Base-by-base conservation (phyloP, 2,797 vertebrate species). In the Arrhamphus sclerolepis region DNA sequence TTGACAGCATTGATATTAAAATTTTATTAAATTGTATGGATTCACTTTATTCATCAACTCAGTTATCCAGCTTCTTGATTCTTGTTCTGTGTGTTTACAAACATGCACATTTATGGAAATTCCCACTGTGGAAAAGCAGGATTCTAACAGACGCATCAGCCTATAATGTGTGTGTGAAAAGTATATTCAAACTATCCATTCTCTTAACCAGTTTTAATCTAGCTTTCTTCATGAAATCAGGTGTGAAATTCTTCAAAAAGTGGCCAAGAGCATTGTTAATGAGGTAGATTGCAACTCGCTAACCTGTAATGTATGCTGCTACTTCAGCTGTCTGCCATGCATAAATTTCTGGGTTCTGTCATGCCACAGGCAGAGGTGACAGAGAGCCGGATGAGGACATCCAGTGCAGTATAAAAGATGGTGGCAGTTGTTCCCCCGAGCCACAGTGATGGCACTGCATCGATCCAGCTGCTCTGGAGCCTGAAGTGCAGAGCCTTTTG, bases 311-410 rank as follows among this genome's bases (percentile, higher is more conserved):
- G 55, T 85, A 73, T 82, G 73, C 79, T 72, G 29, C 67, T 78
- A 77, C 75, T 59, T 13, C 49, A 70, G 64, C 56, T 68, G 80
- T 81, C 76, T 73, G 75, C 74, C 61, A 28, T 58, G 82, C 53
- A 82, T 87, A 80, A 82, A 83, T 84, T 77, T 77, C 75, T 77
- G 46, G 4, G 47, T 52, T 19, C 31, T 34, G 6, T 13, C 31
- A 19, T 4, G 75, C 83, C 51, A 46, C 59, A 29, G 77, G 84
- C 75, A 56, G 75, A 79, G 84, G 82, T 87, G 86, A 87, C 87
- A 83, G 75, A 50, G 81, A 81, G 78, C 70, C 66, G 72, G 83
- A 89, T 84, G 88, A 90, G 90, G 88, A 89, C 85, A 87, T 90
- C 77, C 83, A 73, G 84, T 42, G 79, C 81, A 54, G 69, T 76